phyloP scores from a whole-genome alignment of 2,797 vertebrate species.

The Heterohyrax brucei region DNA sequence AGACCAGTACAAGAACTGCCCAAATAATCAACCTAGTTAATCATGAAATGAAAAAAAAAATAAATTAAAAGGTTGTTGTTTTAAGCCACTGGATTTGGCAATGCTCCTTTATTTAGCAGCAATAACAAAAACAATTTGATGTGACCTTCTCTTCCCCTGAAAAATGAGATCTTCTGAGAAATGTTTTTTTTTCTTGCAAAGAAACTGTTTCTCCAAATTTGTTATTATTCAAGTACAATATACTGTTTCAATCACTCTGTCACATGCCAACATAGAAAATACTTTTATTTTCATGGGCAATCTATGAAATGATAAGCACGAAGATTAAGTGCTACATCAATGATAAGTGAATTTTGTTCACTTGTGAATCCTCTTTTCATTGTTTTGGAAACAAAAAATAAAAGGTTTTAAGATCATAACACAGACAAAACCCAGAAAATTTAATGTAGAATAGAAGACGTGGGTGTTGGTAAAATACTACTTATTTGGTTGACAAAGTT shows the following conservation, averaged over 20 bases:
- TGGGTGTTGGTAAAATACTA: background rate
- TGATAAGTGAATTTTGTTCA: constrained; percentile 47
- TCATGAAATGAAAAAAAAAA: background rate
- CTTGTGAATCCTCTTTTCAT: constrained; percentile 49
- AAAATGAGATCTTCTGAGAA: constrained; percentile 59
- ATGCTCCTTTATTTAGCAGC: background rate
- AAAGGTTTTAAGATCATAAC: constrained; percentile 20
- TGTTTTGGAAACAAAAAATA: constrained; percentile 43
- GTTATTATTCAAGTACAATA: background rate
- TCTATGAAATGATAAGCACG: constrained; percentile 6
- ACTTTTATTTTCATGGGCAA: constrained; percentile 38
- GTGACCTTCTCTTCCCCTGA: constrained; percentile 29
- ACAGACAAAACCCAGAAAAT: background rate
- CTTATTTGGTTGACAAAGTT: background rate
- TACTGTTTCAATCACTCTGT: background rate
- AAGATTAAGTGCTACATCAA: constrained; percentile 46
- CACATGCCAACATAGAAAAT: constrained; percentile 15
- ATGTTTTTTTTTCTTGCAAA: background rate
- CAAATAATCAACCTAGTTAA: background rate
- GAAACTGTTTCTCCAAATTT: constrained; percentile 23
- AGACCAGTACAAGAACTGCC: background rate
- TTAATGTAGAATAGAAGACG: constrained; percentile 1
- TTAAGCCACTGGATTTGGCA: constrained; percentile 33
- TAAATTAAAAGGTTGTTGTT: background rate
- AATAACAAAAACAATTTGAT: constrained; percentile 49